Evolutionary conservation across 2,113 vertebrate species (phyloP).

Genomic region (Crotalus helleri): DNA sequence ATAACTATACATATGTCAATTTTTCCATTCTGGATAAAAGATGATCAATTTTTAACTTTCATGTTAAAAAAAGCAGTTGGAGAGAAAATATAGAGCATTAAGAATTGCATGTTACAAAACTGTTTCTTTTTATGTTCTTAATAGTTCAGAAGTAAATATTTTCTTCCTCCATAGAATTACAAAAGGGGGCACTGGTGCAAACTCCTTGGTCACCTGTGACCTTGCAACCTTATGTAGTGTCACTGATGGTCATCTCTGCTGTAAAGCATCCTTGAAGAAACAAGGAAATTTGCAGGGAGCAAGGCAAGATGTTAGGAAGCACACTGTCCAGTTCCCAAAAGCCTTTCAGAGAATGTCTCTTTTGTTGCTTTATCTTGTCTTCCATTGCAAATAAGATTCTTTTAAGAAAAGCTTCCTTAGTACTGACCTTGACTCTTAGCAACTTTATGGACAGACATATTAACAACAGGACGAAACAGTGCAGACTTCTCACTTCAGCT

Average conservation of each 20-base stretch:
- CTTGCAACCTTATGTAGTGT: background rate
- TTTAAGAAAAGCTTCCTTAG: background rate
- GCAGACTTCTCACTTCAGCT: background rate
- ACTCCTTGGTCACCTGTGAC: background rate
- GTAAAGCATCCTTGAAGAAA: background rate
- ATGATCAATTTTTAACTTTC: background rate
- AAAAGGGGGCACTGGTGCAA: background rate
- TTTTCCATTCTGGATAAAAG: background rate
- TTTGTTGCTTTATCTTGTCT: background rate
- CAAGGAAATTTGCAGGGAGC: background rate
- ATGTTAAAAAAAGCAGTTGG: background rate
- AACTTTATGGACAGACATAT: background rate
- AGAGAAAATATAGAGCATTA: background rate
- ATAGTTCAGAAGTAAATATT: background rate
- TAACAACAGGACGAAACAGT: background rate
- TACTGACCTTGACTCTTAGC: background rate
- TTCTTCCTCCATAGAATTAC: background rate
- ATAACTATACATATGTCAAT: background rate
- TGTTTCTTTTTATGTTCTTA: background rate
- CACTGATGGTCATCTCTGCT: background rate
- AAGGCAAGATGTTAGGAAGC: background rate
- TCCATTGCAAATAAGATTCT: background rate
- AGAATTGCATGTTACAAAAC: background rate
- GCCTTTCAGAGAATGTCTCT: background rate
- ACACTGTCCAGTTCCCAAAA: background rate